phyloP scores from a whole-genome alignment of 2,888 invertebrate species.

The Liodrosophila aerea region DNA sequence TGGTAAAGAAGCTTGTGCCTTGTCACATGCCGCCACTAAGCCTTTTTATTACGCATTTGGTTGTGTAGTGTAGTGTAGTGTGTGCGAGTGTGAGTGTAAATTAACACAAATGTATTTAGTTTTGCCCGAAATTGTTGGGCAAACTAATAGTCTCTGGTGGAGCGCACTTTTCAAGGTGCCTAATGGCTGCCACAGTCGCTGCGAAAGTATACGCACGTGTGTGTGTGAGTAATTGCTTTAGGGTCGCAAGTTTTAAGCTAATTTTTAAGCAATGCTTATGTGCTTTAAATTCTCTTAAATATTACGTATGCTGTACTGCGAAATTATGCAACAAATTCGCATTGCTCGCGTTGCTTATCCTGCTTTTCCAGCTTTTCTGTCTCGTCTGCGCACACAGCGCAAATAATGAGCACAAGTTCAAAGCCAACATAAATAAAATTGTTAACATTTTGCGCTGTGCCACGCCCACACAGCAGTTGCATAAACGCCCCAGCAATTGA shows the following conservation, averaged over 20 bases:
- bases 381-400: slow-evolving; percentile 33
- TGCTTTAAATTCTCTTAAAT: slow-evolving; percentile 23
- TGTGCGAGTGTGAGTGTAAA: slow-evolving; percentile 53
- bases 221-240: slow-evolving; percentile 47
- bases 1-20: slow-evolving; percentile 6
- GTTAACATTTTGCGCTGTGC: slow-evolving; percentile 66
- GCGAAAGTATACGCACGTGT: neutral
- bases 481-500: slow-evolving; percentile 69
- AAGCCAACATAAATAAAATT: slow-evolving; percentile 77
- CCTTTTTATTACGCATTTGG: slow-evolving; percentile 50
- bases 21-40: slow-evolving; percentile 50
- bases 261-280: slow-evolving; percentile 39
- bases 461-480: slow-evolving; percentile 35
- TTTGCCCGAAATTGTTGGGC: slow-evolving; percentile 47
- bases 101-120: slow-evolving; percentile 78
- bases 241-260: slow-evolving; percentile 52
- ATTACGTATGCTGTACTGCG: slow-evolving; percentile 13
- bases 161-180: slow-evolving; percentile 53
- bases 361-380: slow-evolving; percentile 15
- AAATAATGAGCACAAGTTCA: slow-evolving; percentile 75
- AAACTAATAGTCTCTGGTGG: slow-evolving; percentile 50
- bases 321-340: slow-evolving; percentile 38
- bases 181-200: slow-evolving; percentile 27
- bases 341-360: slow-evolving; percentile 27
- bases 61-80: slow-evolving; percentile 10